Evolutionary conservation across 2,888 invertebrate species (phyloP).

Genomic region (Atrina japonica): DNA sequence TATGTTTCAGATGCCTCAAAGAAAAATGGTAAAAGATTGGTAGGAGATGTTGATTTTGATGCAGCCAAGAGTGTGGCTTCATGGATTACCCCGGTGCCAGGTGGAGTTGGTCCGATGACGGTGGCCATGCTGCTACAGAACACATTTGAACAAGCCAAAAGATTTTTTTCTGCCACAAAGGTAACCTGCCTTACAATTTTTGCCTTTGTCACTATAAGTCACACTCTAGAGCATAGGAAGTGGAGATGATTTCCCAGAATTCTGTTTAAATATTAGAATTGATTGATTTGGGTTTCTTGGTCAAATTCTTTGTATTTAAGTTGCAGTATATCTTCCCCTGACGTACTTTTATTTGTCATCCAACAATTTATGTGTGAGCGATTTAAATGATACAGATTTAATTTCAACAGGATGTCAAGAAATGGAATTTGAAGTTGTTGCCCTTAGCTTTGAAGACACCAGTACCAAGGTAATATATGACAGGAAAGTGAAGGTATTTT

Average conservation of each 20-base stretch:
- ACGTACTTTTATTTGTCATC: no score
- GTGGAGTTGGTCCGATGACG: conserved; percentile 99
- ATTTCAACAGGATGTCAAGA: conserved; percentile 25
- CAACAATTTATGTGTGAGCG: no score
- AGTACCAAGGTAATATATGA: conserved; percentile 92
- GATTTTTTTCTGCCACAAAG: conserved; percentile 23
- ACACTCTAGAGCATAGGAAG: no score
- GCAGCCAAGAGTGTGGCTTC: conserved; percentile 89
- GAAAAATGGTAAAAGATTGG: conserved; percentile 89
- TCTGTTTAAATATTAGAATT: background rate
- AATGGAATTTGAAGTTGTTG: conserved; percentile 80
- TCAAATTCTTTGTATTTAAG: background rate
- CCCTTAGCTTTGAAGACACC: conserved; percentile 85
- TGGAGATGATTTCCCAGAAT: no score
- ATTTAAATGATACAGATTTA: no score
- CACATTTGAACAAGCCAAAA: conserved; percentile 90
- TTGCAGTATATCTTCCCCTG: background rate
- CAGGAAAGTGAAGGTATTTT: no score
- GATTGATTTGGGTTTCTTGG: background rate
- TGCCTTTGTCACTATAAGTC: no score
- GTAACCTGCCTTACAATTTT: background rate
- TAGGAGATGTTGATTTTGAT: conserved; percentile 96
- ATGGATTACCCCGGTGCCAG: conserved; percentile 94
- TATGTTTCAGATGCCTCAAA: conserved; percentile 68
- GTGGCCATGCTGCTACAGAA: conserved; percentile 94